phyloP scores from a whole-genome alignment of 2,797 vertebrate genomes.

The Champsocephalus gunnari region DNA sequence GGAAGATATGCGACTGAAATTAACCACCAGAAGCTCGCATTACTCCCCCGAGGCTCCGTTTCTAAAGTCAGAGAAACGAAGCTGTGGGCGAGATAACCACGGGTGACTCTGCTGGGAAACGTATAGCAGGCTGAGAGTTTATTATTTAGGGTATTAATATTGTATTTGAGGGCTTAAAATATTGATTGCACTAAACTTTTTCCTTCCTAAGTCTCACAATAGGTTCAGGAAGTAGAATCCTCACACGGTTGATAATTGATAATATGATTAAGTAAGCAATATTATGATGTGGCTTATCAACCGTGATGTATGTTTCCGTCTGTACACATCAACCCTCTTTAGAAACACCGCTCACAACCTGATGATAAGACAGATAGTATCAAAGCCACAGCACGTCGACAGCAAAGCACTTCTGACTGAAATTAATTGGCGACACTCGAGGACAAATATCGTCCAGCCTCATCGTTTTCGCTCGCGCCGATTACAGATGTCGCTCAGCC shows the following conservation, averaged over 20 bases:
- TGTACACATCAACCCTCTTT: conserved; percentile 16
- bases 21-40: conserved; percentile 41
- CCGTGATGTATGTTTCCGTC: background rate
- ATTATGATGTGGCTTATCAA: no score
- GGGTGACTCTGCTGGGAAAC: conserved; percentile 31
- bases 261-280: background rate
- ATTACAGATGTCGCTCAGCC: conserved; percentile 36
- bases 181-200: conserved; percentile 50
- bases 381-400: conserved; percentile 42
- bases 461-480: conserved; percentile 41
- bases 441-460: conserved; percentile 60
- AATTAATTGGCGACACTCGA: conserved; percentile 64
- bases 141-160: conserved; percentile 60
- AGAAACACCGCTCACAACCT: conserved; percentile 38
- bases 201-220: conserved; percentile 25
- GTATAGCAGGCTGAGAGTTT: conserved; percentile 31
- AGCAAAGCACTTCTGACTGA: conserved; percentile 46
- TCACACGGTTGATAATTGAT: conserved; percentile 17
- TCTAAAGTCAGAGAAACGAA: conserved; percentile 44
- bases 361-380: conserved; percentile 56
- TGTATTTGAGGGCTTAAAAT: conserved; percentile 54
- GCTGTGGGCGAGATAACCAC: conserved; percentile 30
- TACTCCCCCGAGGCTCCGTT: conserved; percentile 42
- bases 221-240: conserved; percentile 19
- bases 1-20: conserved; percentile 57